Percentiles rank a stretch among this genome's conserved stretches.
Evolutionary conservation across 2,888 invertebrate species (phyloP).

Genomic region (Chrysolina oricalcia): DNA sequence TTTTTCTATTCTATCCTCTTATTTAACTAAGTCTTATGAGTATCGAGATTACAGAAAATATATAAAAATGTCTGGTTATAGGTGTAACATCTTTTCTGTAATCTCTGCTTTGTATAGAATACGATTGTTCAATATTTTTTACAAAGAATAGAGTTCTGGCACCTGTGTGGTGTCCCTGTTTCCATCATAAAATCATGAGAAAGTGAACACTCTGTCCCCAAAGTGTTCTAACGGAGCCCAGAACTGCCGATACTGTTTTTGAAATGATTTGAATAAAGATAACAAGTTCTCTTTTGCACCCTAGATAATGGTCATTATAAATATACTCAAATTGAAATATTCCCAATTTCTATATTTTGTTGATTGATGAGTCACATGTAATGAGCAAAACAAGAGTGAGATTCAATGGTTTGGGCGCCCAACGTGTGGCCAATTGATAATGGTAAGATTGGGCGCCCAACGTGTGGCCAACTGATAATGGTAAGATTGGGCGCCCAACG

Average conservation of each 20-base stretch:
- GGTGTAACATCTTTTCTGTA: conserved; percentile 50
- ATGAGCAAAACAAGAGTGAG: too few relatives aligned
- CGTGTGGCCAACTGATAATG: too few relatives aligned
- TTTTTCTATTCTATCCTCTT: conserved; percentile 51
- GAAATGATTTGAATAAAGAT: too few relatives aligned
- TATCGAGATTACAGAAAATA: conserved; percentile 52
- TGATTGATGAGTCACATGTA: too few relatives aligned
- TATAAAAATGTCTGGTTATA: conserved; percentile 50
- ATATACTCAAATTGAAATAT: background rate
- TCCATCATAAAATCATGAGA: conserved; percentile 47
- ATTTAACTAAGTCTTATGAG: conserved; percentile 59
- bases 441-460: too few relatives aligned
- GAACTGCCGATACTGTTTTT: conserved; percentile 10
- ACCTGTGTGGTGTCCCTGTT: conserved; percentile 62
- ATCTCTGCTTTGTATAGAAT: conserved; percentile 56
- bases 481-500: too few relatives aligned
- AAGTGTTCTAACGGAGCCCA: conserved; percentile 23
- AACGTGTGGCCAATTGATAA: too few relatives aligned
- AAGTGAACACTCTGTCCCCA: conserved; percentile 34
- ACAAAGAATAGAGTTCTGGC: conserved; percentile 60
- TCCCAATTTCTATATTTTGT: too few relatives aligned
- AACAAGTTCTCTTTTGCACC: too few relatives aligned
- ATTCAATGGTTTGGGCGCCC: too few relatives aligned
- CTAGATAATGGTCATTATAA: too few relatives aligned
- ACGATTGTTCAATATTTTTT: conserved; percentile 62